Conservation (phyloP, 1,140 invertebrate species). For the Maniola jurtina region DNA sequence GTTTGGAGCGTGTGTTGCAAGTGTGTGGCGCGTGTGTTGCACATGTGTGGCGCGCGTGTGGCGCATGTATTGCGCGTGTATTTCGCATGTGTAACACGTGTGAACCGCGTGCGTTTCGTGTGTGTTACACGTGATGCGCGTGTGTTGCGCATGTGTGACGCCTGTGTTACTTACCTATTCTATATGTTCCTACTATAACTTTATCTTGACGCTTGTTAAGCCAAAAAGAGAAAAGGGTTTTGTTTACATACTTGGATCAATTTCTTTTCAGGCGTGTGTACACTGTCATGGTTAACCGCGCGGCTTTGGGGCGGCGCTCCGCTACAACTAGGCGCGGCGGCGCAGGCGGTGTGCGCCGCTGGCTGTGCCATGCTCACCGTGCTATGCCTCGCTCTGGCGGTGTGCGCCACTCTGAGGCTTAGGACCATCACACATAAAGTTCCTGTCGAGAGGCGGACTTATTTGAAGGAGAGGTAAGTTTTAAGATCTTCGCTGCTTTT, state of each 20-base stretch:
- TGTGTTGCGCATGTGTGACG: no score
- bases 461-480: slow-evolving; percentile 61
- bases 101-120: no score
- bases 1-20: no score
- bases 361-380: slow-evolving; percentile 59
- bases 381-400: slow-evolving; percentile 59
- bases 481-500: neutral
- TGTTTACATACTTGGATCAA: neutral
- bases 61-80: no score
- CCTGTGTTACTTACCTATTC: no score
- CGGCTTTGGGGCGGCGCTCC: slow-evolving; percentile 70
- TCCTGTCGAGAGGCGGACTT: slow-evolving; percentile 61
- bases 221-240: no score
- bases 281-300: slow-evolving; percentile 63
- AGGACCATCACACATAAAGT: slow-evolving; percentile 66
- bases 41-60: no score
- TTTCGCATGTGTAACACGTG: no score
- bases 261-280: slow-evolving; percentile 60
- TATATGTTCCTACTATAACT: no score
- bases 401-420: slow-evolving; percentile 56
- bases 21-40: no score
- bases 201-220: no score
- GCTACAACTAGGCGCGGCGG: slow-evolving; percentile 60
- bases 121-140: no score
- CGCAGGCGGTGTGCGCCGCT: slow-evolving; percentile 60